Conservation (phyloP, 2,113 vertebrate species). For the Dasyprocta punctata region DNA sequence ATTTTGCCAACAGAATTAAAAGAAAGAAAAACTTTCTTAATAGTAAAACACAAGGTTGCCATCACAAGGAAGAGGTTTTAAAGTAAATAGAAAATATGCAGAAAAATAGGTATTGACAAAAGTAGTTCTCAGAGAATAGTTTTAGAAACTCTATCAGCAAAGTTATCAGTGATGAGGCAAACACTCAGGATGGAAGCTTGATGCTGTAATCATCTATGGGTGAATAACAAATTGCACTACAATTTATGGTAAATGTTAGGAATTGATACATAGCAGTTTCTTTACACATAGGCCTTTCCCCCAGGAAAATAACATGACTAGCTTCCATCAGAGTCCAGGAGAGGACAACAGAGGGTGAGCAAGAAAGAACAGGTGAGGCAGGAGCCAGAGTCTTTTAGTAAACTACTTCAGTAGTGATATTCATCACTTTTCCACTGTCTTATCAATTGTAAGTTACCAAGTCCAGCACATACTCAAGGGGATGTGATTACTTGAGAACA, state of each 20-base stretch:
- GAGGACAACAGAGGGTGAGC: not conserved
- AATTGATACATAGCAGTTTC: fast-evolving
- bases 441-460: not conserved
- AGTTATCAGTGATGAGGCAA: not conserved
- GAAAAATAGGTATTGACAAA: not conserved
- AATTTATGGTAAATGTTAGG: not conserved
- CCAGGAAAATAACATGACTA: not conserved
- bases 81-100: not conserved
- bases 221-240: not conserved
- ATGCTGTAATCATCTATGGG: not conserved
- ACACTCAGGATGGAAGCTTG: too few species aligned
- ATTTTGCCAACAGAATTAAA: conserved; percentile 27
- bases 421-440: not conserved
- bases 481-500: not conserved
- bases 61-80: not conserved
- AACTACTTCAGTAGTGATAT: not conserved
- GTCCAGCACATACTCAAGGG: not conserved
- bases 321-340: not conserved
- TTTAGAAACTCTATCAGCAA: not conserved
- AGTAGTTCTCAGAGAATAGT: not conserved
- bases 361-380: not conserved
- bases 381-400: not conserved
- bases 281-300: not conserved
- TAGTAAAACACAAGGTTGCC: not conserved
- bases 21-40: not conserved